phyloP scores from a whole-genome alignment of 2,113 vertebrate genomes.

The Tyto alba region DNA sequence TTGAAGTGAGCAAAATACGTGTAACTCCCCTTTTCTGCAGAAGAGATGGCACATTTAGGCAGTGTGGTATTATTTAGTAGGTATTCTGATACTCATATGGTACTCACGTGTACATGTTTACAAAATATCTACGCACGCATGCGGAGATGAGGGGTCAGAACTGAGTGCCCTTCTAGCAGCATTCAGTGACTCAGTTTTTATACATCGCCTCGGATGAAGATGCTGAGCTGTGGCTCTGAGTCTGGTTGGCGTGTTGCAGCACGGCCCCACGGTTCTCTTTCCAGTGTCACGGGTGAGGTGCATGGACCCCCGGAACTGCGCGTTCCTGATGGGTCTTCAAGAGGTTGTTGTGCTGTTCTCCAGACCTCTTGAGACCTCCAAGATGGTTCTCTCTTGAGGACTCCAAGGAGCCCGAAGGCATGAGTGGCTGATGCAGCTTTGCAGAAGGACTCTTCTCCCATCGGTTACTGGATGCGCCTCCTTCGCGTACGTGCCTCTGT shows the following conservation, averaged over 20 bases:
- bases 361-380: background rate
- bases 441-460: background rate
- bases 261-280: background rate
- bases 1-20: background rate
- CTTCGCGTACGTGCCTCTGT: rapidly evolving
- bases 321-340: background rate
- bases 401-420: background rate
- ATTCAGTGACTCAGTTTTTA: background rate
- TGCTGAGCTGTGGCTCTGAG: background rate
- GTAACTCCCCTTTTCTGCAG: background rate
- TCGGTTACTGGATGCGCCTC: background rate
- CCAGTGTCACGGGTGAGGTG: rapidly evolving
- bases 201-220: background rate
- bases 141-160: background rate
- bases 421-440: background rate
- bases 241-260: too few species aligned
- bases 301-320: background rate
- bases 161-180: background rate
- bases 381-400: background rate
- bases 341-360: background rate
- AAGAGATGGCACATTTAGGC: background rate
- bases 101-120: rapidly evolving
- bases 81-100: background rate
- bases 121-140: rapidly evolving
- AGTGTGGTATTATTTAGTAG: background rate